phyloP scores from a whole-genome alignment of 1,140 invertebrate species.

The Lutraria rhynchaena region DNA sequence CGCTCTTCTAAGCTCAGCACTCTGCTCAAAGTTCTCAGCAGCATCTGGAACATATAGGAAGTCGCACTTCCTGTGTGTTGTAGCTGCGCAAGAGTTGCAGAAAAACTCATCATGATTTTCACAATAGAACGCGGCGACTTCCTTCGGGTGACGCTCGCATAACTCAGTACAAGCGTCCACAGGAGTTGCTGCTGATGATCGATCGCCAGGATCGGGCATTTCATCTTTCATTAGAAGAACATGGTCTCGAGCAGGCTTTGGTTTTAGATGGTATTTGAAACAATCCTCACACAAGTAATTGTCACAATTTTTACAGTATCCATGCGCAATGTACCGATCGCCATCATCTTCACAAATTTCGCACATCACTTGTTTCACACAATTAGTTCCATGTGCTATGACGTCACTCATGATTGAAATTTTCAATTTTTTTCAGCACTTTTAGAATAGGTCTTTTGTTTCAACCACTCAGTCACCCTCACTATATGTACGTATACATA shows the following conservation, averaged over 20 bases:
- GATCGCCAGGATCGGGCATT: constrained; percentile 5
- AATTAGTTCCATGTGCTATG: too few relatives aligned
- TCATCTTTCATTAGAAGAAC: background rate
- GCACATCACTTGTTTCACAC: background rate
- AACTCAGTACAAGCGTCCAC: background rate
- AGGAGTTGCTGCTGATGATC: background rate
- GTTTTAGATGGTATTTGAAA: constrained; percentile 20
- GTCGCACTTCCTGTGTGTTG: constrained; percentile 13
- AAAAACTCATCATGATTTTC: constrained; percentile 16
- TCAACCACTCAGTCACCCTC: too few relatives aligned
- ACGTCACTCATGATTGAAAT: too few relatives aligned
- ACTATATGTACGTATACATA: too few relatives aligned
- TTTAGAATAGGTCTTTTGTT: too few relatives aligned
- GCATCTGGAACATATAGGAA: constrained; percentile 24
- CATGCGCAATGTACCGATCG: background rate
- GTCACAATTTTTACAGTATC: constrained; percentile 28
- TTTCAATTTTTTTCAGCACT: too few relatives aligned
- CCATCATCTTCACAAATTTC: constrained; percentile 1
- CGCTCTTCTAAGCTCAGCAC: background rate
- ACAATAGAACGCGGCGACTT: constrained; percentile 22
- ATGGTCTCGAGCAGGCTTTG: constrained; percentile 10
- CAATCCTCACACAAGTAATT: constrained; percentile 24
- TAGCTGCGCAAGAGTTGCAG: constrained; percentile 17
- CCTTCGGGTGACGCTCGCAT: background rate
- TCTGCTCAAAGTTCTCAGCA: background rate